A percentile compares a stretch with the other conserved stretches of the same genome.
Evolutionary conservation across 1,140 invertebrate genomes (phyloP).

Genomic region (Helicoverpa zea): DNA sequence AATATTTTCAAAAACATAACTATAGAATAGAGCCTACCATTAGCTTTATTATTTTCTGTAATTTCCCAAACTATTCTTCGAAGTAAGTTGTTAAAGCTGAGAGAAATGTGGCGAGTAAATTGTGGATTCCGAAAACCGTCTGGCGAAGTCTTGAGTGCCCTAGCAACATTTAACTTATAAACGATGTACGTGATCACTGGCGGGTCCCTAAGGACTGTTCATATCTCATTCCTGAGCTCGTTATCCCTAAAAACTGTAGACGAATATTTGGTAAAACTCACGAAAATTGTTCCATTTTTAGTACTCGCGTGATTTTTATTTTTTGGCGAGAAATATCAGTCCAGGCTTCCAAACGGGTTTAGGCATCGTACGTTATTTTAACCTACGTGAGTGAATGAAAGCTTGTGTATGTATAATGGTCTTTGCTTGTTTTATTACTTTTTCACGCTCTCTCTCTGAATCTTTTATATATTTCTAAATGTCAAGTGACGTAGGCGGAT

Average conservation of each 20-base stretch:
- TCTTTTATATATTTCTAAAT: no score
- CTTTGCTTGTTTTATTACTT: no score
- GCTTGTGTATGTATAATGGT: no score
- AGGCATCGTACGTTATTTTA: no score
- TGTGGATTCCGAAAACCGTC: background rate
- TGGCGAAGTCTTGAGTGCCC: background rate
- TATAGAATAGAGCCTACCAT: no score
- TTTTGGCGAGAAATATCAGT: background rate
- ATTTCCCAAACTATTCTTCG: no score
- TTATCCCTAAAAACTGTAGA: constrained; percentile 27
- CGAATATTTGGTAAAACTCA: constrained; percentile 7
- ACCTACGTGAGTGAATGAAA: no score
- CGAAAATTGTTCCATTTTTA: constrained; percentile 4
- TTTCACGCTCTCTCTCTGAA: no score
- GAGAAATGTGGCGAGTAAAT: background rate
- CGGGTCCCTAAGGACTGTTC: background rate
- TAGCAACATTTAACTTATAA: background rate
- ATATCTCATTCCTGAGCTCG: constrained; percentile 21
- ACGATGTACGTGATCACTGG: background rate
- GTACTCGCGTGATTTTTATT: background rate
- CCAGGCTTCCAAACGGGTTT: no score
- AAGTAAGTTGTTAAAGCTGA: no score
- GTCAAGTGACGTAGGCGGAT: background rate
- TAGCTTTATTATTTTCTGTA: no score
- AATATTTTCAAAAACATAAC: no score